A percentile compares a stretch with the other conserved stretches of the same genome.
Evolutionary conservation across 2,888 invertebrate species (phyloP).

Genomic region (Phytoseiulus persimilis): DNA sequence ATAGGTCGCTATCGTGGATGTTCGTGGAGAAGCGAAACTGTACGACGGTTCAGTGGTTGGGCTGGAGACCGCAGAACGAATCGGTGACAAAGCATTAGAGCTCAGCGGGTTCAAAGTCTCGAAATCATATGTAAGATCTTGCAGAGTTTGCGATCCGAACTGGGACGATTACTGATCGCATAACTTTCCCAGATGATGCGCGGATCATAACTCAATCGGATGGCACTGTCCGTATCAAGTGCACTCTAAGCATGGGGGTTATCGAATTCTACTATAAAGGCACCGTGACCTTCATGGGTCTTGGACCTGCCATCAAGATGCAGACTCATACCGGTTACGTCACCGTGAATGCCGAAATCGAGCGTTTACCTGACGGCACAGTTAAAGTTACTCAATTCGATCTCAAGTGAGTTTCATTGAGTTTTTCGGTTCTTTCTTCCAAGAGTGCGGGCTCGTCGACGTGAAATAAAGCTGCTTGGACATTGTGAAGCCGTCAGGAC

Average conservation of each 20-base stretch:
- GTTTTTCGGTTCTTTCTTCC: not conserved
- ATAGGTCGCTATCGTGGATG: not conserved
- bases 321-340: slow-evolving; percentile 12
- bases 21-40: slow-evolving; percentile 19
- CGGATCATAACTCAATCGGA: not conserved
- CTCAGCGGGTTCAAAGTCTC: not conserved
- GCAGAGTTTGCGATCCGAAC: not conserved
- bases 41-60: not conserved
- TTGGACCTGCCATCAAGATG: not conserved
- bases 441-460: too few relatives aligned
- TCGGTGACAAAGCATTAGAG: not conserved
- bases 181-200: not conserved
- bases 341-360: slow-evolving; percentile 6
- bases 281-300: slow-evolving; percentile 10
- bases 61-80: not conserved
- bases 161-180: not conserved
- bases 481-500: too few relatives aligned
- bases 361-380: not conserved
- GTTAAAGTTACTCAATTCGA: not conserved
- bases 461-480: too few relatives aligned
- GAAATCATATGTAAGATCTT: too few relatives aligned
- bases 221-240: not conserved
- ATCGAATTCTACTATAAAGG: not conserved
- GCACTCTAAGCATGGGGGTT: not conserved
- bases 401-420: not conserved